A percentile compares a stretch with the other conserved stretches of the same genome.
These are phyloP conservation scores for Nannospalax galili DNA, from an alignment of 2,113 vertebrate genomes.

Conservation along the genomic window DNA sequence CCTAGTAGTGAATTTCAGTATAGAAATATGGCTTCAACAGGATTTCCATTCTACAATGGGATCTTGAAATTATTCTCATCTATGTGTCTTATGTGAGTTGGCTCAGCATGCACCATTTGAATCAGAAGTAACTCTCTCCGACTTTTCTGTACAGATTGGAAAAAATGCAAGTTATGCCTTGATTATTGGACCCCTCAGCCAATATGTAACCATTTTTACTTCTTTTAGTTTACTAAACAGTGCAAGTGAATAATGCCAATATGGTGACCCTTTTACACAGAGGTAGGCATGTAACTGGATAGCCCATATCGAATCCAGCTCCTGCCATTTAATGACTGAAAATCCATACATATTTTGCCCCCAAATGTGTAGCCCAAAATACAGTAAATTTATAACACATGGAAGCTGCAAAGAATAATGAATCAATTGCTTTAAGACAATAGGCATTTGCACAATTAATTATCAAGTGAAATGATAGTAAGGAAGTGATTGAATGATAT, in stretches of 20 bases:
- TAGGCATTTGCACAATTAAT: not conserved
- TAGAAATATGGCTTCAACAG: not conserved
- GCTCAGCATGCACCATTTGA: not conserved
- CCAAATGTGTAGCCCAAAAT: fast-evolving
- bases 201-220: not conserved
- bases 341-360: fast-evolving
- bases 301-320: not conserved
- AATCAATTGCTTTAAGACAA: not conserved
- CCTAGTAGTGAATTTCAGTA: not conserved
- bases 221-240: not conserved
- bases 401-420: not conserved
- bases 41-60: not conserved
- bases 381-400: not conserved
- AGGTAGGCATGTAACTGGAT: not conserved
- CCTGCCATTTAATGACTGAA: not conserved
- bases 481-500: not conserved
- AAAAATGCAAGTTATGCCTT: not conserved
- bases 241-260: fast-evolving
- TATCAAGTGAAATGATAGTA: not conserved
- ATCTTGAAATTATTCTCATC: not conserved
- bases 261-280: not conserved
- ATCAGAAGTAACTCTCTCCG: not conserved
- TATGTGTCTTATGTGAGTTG: fast-evolving
- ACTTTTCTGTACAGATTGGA: not conserved
- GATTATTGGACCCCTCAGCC: not conserved